phyloP scores from a whole-genome alignment of 1,140 invertebrate genomes.

The Drosophila sp. region DNA sequence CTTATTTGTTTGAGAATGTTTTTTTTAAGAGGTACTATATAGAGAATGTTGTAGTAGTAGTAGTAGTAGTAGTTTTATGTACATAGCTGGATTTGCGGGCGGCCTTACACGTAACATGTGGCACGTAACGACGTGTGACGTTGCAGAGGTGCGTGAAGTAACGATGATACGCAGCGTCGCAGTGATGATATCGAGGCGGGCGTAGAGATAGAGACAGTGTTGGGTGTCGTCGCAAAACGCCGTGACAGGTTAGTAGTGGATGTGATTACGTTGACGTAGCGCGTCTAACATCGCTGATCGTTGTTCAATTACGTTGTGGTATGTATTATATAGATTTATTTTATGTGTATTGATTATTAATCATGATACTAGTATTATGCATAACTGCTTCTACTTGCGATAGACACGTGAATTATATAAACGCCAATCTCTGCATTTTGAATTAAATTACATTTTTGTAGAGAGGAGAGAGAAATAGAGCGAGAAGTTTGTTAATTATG shows the following conservation, averaged over 20 bases:
- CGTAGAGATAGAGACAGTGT: slow-evolving; percentile 13
- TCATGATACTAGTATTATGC: slow-evolving; percentile 35
- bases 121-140: slow-evolving; percentile 43
- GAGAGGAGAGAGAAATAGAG: slow-evolving; percentile 71
- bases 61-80: slow-evolving; percentile 25
- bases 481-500: slow-evolving; percentile 71
- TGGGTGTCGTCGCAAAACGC: slow-evolving; percentile 41
- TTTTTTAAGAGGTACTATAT: slow-evolving; percentile 5
- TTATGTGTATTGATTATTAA: slow-evolving; percentile 30
- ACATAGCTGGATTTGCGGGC: slow-evolving; percentile 54
- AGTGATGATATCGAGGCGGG: slow-evolving; percentile 12
- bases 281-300: slow-evolving; percentile 30
- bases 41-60: slow-evolving; percentile 31
- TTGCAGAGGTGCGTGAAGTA: slow-evolving; percentile 17
- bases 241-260: slow-evolving; percentile 59
- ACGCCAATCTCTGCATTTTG: slow-evolving; percentile 82
- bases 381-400: slow-evolving; percentile 68
- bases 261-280: slow-evolving; percentile 58
- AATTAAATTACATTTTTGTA: slow-evolving; percentile 46
- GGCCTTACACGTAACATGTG: slow-evolving; percentile 74
- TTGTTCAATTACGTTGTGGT: slow-evolving; percentile 48
- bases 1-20: slow-evolving; percentile 30
- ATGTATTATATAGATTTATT: slow-evolving; percentile 46
- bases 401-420: slow-evolving; percentile 81
- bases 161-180: slow-evolving; percentile 15